phyloP scores from a whole-genome alignment of 2,797 vertebrate genomes.

The Hippocampus kuda region DNA sequence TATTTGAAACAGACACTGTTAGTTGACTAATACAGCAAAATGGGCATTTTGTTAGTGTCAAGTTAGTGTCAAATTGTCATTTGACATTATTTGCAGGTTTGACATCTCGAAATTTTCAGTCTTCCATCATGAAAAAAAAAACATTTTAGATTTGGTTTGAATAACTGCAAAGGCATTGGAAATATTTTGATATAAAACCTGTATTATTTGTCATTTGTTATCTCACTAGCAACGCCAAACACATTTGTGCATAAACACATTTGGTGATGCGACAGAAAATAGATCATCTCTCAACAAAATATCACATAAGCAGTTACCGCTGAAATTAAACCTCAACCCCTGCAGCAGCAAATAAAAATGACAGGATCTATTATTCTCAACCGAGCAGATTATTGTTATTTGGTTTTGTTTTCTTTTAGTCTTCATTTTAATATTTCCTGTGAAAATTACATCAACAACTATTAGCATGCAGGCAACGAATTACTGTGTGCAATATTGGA shows the following conservation, averaged over 20 bases:
- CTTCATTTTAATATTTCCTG: not conserved
- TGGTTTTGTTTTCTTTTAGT: not conserved
- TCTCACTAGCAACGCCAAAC: not conserved
- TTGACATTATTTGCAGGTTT: not conserved
- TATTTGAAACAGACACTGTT: not conserved
- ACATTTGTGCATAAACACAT: conserved; percentile 4
- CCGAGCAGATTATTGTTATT: not conserved
- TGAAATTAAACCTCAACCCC: not conserved
- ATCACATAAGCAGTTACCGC: not conserved
- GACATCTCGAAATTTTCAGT: not conserved
- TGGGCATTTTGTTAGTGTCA: too few species aligned
- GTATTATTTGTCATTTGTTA: not conserved
- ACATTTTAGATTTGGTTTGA: not conserved
- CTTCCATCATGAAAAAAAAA: not conserved
- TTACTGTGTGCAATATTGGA: not conserved
- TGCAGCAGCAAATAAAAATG: not conserved
- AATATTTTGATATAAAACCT: not conserved
- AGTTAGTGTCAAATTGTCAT: not conserved
- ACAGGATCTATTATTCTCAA: not conserved
- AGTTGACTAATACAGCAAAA: too few species aligned
- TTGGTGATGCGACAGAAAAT: not conserved
- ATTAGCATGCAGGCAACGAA: not conserved
- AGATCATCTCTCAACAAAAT: not conserved
- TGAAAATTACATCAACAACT: not conserved
- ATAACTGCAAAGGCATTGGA: not conserved